phyloP scores from a whole-genome alignment of 2,888 invertebrate species.

The Carpatolechia fugitivella region DNA sequence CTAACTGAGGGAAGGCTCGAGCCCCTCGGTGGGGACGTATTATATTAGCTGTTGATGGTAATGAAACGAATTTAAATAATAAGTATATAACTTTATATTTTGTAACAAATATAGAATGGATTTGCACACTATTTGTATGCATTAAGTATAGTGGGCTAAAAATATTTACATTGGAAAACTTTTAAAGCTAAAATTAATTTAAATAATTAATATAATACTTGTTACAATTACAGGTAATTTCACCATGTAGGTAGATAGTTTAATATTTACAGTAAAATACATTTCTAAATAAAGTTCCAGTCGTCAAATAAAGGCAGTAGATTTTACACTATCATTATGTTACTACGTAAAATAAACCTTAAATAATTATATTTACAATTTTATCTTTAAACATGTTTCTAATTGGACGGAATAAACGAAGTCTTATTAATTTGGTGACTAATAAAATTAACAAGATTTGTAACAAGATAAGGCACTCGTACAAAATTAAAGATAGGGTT shows the following conservation, averaged over 20 bases:
- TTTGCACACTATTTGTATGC: constrained; percentile 60
- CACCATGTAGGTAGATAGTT: constrained; percentile 19
- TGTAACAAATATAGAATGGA: constrained; percentile 78
- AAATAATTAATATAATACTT: constrained; percentile 36
- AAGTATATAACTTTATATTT: constrained; percentile 72
- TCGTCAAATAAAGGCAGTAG: constrained; percentile 68
- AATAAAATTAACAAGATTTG: constrained; percentile 20
- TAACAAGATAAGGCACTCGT: constrained; percentile 52
- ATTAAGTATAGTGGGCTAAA: constrained; percentile 44
- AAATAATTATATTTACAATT: constrained; percentile 22
- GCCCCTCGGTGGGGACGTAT: no score
- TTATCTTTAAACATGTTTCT: constrained; percentile 22
- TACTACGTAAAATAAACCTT: constrained; percentile 24
- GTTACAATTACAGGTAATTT: constrained; percentile 33
- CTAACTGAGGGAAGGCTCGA: no score
- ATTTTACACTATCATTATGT: constrained; percentile 25
- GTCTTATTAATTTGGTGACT: constrained; percentile 26
- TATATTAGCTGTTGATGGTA: background rate
- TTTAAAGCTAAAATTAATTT: constrained; percentile 39
- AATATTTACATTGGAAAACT: constrained; percentile 63
- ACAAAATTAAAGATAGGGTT: constrained; percentile 20
- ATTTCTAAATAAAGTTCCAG: constrained; percentile 54
- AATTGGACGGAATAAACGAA: constrained; percentile 39
- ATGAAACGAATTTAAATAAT: constrained; percentile 27
- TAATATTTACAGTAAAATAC: constrained; percentile 43